Conservation (phyloP, 1,140 invertebrate genomes). For the Platyscapa corneri region DNA sequence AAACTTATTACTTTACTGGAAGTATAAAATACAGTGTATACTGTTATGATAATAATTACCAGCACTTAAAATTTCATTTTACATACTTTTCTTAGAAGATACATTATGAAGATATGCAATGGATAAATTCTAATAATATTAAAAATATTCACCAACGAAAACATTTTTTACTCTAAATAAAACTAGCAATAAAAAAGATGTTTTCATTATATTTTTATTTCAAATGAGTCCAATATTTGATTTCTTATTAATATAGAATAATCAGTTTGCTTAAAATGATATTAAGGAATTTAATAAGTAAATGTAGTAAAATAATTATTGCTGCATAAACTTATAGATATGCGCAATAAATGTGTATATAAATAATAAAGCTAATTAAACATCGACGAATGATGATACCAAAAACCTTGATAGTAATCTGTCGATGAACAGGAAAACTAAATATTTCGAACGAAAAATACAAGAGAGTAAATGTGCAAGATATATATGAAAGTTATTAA, state of each 20-base stretch:
- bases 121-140: background rate
- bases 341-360: conserved; percentile 16
- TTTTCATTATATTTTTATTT: background rate
- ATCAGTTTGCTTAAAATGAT: background rate
- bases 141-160: background rate
- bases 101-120: too few relatives aligned
- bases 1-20: background rate
- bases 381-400: background rate
- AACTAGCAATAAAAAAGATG: background rate
- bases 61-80: background rate
- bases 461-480: background rate
- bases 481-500: conserved; percentile 5
- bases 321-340: conserved; percentile 9
- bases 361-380: conserved; percentile 25
- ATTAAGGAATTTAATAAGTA: background rate
- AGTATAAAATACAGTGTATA: background rate
- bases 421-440: background rate
- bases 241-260: conserved; percentile 10
- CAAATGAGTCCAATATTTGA: background rate
- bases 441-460: conserved; percentile 1
- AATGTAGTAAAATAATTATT: conserved; percentile 13
- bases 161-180: conserved; percentile 32
- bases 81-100: too few relatives aligned
- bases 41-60: background rate
- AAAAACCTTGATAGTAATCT: background rate